phyloP scores from a whole-genome alignment of 1,140 invertebrate genomes.

The Drosophila obscura region DNA sequence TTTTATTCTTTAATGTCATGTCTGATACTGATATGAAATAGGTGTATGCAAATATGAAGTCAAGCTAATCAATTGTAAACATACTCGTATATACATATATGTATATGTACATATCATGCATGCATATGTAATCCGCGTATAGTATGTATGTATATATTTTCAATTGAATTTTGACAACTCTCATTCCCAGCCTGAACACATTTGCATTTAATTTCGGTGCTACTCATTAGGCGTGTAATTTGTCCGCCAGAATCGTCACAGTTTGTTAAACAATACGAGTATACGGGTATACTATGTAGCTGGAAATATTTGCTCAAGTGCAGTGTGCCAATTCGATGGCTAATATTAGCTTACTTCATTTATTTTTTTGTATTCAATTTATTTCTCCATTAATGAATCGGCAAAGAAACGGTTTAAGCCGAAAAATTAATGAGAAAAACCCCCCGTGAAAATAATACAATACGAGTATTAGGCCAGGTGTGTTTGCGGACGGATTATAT shows the following conservation, averaged over 20 bases:
- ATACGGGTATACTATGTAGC: neutral
- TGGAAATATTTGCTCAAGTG: conserved; percentile 36
- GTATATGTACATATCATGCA: neutral
- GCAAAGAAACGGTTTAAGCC: conserved; percentile 10
- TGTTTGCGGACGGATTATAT: neutral
- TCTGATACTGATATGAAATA: too few species aligned
- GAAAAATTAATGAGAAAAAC: conserved; percentile 12
- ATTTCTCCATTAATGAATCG: conserved; percentile 17
- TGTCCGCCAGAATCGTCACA: conserved; percentile 14
- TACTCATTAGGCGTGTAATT: conserved; percentile 21
- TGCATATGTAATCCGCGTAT: too few species aligned
- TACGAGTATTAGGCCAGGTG: too few species aligned
- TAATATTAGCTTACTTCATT: conserved; percentile 7
- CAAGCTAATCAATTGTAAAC: too few species aligned
- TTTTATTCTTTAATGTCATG: too few species aligned
- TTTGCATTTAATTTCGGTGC: conserved; percentile 26
- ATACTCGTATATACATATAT: too few species aligned
- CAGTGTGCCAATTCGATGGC: neutral
- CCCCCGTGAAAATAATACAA: neutral
- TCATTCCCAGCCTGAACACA: conserved; percentile 25
- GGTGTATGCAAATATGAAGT: too few species aligned
- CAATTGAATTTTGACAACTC: conserved; percentile 10
- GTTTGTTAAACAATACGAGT: conserved; percentile 8
- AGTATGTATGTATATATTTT: too few species aligned
- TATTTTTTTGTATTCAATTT: conserved; percentile 9